Evolutionary conservation across 2,797 vertebrate species (phyloP), one percentile per base, ranked within the genome.

Genomic region (Tachyglossus aculeatus): DNA sequence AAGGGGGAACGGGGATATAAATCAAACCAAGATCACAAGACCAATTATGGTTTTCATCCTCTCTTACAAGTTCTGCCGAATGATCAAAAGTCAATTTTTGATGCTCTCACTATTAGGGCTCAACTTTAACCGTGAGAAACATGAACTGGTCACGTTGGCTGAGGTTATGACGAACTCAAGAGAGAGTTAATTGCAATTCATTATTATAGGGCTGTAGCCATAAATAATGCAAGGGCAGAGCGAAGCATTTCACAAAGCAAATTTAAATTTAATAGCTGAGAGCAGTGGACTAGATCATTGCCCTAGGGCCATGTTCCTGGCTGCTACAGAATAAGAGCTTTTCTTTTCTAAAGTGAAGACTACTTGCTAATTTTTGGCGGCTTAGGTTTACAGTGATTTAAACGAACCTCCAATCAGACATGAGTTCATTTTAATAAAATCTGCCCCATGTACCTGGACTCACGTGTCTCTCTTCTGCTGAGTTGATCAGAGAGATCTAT

Each of bases 151-250:
- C 54, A 34, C 10, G 5, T 6, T 0, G 0, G 8, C 9, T 11
- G n/a, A 24, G 13, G 14, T 24, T 2, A 24, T 44, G 50, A 4
- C 2, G 3, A 34, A 6, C 43, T 5, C 37, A 16, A 1, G 0
- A 9, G 19, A 31, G 5, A 47, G 0, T 0, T 21, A 32, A 21
- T 4, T 36, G 38, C 32, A 1, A 0, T 25, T 60, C 47, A 31
- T 0, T n/a, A 5, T 0, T 0, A 36, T 38, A 2, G 1, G 16
- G 4, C 12, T 10, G 5, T 0, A 5, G n/a, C 12, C 18, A 2
- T 0, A 41, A 63, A 9, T 1, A 22, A 64, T 13, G 15, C 56
- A 54, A 60, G 21, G 3, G 19, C 1, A 52, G 34, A 45, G 41
- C 4, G 5, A 22, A 50, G 27, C 13, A 21, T 22, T 32, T 55